phyloP scores from a whole-genome alignment of 2,113 vertebrate genomes.

The Dicerorhinus sumatrensis region DNA sequence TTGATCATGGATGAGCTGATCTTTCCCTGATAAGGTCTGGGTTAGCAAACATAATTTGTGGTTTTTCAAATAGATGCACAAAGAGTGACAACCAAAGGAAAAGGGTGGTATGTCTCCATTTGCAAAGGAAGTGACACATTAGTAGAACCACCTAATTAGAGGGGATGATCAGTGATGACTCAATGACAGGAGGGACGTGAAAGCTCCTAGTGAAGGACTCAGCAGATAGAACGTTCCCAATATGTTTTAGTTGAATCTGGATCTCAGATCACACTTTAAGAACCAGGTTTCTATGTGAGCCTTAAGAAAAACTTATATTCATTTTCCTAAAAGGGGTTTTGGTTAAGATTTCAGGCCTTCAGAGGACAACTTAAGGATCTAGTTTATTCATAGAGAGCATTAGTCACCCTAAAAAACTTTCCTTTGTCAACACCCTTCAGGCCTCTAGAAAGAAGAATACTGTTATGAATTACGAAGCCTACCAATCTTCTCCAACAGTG shows the following conservation, averaged over 20 bases:
- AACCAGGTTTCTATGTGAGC: not conserved
- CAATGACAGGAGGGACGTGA: not conserved
- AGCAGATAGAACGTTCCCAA: not conserved
- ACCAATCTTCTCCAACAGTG: not conserved
- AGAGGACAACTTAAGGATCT: constrained; percentile 36
- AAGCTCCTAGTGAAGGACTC: not conserved
- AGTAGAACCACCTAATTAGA: not conserved
- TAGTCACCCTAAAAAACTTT: constrained; percentile 70
- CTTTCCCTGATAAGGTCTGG: not conserved
- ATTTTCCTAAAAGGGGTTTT: constrained; percentile 45
- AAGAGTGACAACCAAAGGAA: not conserved
- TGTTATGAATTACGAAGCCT: not conserved
- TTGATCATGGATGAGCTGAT: not conserved
- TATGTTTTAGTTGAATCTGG: not conserved
- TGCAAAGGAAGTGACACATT: not conserved
- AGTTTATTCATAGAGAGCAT: constrained; percentile 52
- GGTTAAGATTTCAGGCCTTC: constrained; percentile 44
- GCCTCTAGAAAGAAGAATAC: constrained; percentile 28
- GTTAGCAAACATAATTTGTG: not conserved
- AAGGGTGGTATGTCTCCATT: not conserved
- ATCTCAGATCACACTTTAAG: not conserved
- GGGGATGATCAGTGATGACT: not conserved
- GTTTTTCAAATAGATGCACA: not conserved
- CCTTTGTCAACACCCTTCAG: constrained; percentile 60
- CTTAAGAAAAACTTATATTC: constrained; percentile 23